Conservation (phyloP, 2,113 vertebrate species). For the Opisthocomus hoazin region DNA sequence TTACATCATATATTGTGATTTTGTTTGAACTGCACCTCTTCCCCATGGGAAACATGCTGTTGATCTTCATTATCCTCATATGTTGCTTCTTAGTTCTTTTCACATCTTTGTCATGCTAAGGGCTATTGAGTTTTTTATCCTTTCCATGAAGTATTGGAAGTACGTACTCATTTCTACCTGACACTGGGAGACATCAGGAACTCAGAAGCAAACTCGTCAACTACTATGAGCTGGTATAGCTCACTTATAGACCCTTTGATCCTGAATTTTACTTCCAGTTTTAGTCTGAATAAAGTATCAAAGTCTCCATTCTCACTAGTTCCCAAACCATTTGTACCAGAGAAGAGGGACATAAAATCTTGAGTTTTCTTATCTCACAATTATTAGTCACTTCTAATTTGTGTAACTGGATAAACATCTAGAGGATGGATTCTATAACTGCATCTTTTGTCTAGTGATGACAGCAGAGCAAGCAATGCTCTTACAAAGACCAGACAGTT, state of each 20-base stretch:
- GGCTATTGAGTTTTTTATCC: not conserved
- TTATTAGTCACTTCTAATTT: not conserved
- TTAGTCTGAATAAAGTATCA: not conserved
- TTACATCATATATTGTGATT: not conserved
- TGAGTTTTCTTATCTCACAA: not conserved
- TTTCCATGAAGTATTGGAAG: not conserved
- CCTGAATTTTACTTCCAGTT: not conserved
- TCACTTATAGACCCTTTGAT: not conserved
- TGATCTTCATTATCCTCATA: conserved; percentile 26
- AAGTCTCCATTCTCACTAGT: not conserved
- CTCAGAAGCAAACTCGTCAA: not conserved
- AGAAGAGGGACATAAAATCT: not conserved
- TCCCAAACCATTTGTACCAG: not conserved
- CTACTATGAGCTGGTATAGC: not conserved
- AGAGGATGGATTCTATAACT: not conserved
- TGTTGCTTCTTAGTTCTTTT: not conserved
- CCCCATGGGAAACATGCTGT: not conserved
- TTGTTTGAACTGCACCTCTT: conserved; percentile 53
- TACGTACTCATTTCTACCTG: conserved; percentile 2
- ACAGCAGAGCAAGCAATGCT: not conserved
- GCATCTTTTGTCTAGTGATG: not conserved
- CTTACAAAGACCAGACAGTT: not conserved
- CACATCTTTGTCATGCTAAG: not conserved
- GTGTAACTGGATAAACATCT: not conserved
- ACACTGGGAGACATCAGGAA: not conserved